Evolutionary conservation across 2,113 vertebrate genomes (phyloP).

Genomic region (Halichoerus grypus): DNA sequence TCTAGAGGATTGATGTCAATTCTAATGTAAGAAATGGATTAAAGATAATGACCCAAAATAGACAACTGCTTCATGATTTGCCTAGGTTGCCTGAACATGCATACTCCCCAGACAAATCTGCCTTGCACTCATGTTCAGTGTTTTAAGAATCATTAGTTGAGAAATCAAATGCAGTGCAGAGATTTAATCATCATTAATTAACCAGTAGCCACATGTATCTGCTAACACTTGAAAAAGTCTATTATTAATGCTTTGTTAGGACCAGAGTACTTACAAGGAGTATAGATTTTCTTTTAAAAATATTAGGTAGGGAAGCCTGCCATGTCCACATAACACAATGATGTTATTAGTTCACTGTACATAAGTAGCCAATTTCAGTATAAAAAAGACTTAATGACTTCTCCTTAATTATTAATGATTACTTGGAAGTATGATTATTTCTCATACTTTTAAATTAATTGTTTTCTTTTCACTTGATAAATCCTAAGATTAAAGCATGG

Average conservation of each 20-base stretch:
- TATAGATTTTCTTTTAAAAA: background rate
- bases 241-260: background rate
- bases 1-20: background rate
- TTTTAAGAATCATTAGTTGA: background rate
- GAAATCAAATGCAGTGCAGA: background rate
- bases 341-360: background rate
- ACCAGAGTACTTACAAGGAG: background rate
- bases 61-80: background rate
- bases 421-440: background rate
- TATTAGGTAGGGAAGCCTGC: background rate
- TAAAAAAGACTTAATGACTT: background rate
- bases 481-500: background rate
- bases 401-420: slow-evolving; percentile 20
- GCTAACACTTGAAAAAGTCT: background rate
- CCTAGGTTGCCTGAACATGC: background rate
- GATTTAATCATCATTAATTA: background rate
- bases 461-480: background rate
- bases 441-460: background rate
- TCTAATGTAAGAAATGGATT: background rate
- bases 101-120: background rate
- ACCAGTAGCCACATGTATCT: background rate
- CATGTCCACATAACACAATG: background rate
- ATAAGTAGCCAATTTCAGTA: background rate
- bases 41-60: background rate
- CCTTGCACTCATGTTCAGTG: background rate